Evolutionary conservation across 2,888 invertebrate species (phyloP), one percentile per base, ranked within the genome.

Genomic region (Ariolimax columbianus): DNA sequence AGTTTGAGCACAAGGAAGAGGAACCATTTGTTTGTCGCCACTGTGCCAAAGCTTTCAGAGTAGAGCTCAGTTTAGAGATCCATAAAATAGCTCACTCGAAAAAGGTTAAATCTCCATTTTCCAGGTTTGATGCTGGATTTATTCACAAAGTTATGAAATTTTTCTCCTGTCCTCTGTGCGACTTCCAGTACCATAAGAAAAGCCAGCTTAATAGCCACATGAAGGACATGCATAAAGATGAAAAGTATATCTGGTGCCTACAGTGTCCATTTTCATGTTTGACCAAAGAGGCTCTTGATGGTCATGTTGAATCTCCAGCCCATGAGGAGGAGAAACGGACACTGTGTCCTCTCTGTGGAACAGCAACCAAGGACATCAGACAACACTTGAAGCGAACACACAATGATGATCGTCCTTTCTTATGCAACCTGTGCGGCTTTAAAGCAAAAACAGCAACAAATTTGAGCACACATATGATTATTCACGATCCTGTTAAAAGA

Each of bases 281-380:
- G 55, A 82, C 81, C 0, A 33, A 63, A 47, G 85, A 77, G 30
- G 70, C 36, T 23, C 80, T 85, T 38, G 59, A 36, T 9, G 19
- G n/a, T n/a, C 85, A 85, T 72, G 30, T 47, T 26, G 40, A 63
- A 43, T 82, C 85, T 33, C 40, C 81, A 59, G 63, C 70, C 23
- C 85, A 85, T 59, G 81, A 81, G 7, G 85, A 80, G 51, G 80
- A 85, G n/a, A 43, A 77, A 19, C 47, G 82, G 11, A 77, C 85
- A 26, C n/a, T 82, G 59, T 85, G 85, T 36, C 77, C 81, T 7
- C 43, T 82, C 26, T 85, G 85, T 77, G 85, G 85, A 26, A 77
- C 82, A 19, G 33, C 85, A 0, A 77, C 82, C 36, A 85, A 85
- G 40, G 81, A 85, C 47, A 82, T 85, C 38, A 47, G 82, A 6